Evolutionary conservation across 2,888 invertebrate genomes (phyloP), one percentile per base, ranked within the genome.

Genomic region (Synanthedon myopaeformis): DNA sequence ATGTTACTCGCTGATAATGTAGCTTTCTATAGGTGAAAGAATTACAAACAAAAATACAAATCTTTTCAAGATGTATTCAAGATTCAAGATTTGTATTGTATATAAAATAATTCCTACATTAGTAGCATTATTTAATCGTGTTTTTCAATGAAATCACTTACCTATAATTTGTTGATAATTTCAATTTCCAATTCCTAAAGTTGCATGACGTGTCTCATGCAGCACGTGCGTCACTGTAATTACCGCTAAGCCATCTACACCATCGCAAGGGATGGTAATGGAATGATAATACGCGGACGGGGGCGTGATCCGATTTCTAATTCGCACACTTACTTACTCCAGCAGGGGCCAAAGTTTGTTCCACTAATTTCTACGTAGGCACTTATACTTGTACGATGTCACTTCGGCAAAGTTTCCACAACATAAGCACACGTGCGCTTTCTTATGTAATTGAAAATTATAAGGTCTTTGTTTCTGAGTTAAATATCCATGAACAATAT

Each of bases 231-330:
- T 49, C 52, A 48, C 51, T 50, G 56, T 62, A 76, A 78, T 76
- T 74, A 74, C 64, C 60, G 65, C 65, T 66, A 67, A 72, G 67
- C 67, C 67, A 66, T 68, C 71, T 67, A 61, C 62, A 61, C 62
- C 61, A 63, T 64, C 64, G 65, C 59, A 59, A 65, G 57, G 56
- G 57, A 56, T 67, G 69, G 63, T 79, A 79, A 79, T 77, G 72
- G 69, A 79, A 79, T 75, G 72, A 76, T 75, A 79, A 79, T 79
- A 76, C 72, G 72, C 67, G 61, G 59, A 48, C 56, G 52, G 60
- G 63, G 55, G 56, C 76, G 78, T 79, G 79, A 74, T 71, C 67
- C 58, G 77, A 59, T 52, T 70, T 63, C 63, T 66, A 69, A 78
- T 68, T 61, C 60, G 53, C 56, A 57, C 58, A 61, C 58, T 45